Conservation (phyloP, 2,888 invertebrate genomes). For the Bellardia pandia region DNA sequence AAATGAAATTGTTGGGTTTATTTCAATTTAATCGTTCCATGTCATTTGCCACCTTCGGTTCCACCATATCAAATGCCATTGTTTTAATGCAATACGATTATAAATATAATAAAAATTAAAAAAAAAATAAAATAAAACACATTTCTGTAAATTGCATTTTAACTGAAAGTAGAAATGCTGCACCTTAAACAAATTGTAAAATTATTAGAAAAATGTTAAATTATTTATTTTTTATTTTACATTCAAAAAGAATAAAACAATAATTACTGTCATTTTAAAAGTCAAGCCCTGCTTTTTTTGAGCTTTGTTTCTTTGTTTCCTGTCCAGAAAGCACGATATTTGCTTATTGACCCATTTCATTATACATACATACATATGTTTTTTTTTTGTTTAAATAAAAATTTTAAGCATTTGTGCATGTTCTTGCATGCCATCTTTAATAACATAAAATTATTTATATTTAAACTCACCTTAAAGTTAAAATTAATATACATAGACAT, state of each 20-base stretch:
- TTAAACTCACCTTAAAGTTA: conserved; percentile 50
- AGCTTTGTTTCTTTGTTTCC: conserved; percentile 2
- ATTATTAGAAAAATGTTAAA: neutral
- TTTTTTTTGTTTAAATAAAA: neutral
- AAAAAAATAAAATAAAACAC: conserved; percentile 6
- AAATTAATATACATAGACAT: neutral
- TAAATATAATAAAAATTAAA: conserved; percentile 34
- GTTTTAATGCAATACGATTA: conserved; percentile 62
- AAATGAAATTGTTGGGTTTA: conserved; percentile 51
- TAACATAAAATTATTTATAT: conserved; percentile 65
- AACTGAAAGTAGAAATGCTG: conserved; percentile 7
- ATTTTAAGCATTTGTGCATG: conserved; percentile 39
- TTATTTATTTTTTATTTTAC: conserved; percentile 3
- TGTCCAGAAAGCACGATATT: conserved; percentile 34
- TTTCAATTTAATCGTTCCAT: conserved; percentile 53
- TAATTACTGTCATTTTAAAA: conserved; percentile 51
- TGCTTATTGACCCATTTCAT: conserved; percentile 51
- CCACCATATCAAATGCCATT: conserved; percentile 53
- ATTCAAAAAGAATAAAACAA: neutral
- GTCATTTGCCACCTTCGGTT: conserved; percentile 46
- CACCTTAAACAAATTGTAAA: conserved; percentile 34
- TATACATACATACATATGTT: neutral
- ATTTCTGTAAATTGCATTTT: neutral
- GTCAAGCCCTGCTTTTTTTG: conserved; percentile 28
- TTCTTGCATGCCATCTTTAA: conserved; percentile 60